Evolutionary conservation across 2,888 invertebrate species (phyloP).

Genomic region (Blastobasis adustella): DNA sequence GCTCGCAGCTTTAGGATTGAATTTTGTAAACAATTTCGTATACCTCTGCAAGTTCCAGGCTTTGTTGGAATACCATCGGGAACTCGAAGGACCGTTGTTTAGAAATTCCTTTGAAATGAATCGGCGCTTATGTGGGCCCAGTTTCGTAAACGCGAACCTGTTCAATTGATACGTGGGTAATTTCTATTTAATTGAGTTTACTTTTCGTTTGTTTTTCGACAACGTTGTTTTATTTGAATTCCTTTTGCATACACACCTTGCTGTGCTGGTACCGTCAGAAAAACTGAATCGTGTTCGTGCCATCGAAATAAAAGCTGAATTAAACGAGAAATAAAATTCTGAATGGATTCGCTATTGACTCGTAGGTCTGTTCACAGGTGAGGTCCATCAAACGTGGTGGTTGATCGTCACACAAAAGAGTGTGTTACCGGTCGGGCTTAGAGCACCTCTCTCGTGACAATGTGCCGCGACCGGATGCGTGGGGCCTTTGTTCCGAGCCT

Average conservation of each 20-base stretch:
- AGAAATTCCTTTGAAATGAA: slow-evolving; percentile 69
- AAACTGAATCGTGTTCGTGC: too few species aligned
- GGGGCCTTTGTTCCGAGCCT: slow-evolving; percentile 45
- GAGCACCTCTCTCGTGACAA: not conserved
- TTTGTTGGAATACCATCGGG: slow-evolving; percentile 72
- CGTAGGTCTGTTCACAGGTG: too few species aligned
- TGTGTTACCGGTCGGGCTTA: too few species aligned
- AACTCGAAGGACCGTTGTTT: slow-evolving; percentile 63
- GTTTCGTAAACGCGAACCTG: slow-evolving; percentile 49
- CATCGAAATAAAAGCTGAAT: too few species aligned
- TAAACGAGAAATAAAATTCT: too few species aligned
- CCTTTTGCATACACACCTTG: too few species aligned
- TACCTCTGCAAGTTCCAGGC: slow-evolving; percentile 72
- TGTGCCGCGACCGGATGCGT: slow-evolving; percentile 32
- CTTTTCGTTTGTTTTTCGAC: slow-evolving; percentile 22
- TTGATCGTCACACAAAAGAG: too few species aligned
- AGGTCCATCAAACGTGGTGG: too few species aligned
- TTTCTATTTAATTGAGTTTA: slow-evolving; percentile 54
- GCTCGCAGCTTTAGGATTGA: slow-evolving; percentile 73
- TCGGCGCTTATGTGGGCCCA: slow-evolving; percentile 60
- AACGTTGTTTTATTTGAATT: too few species aligned
- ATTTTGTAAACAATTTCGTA: slow-evolving; percentile 74
- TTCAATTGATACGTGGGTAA: slow-evolving; percentile 44
- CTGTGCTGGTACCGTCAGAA: too few species aligned
- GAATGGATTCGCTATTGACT: too few species aligned